Evolutionary conservation across 2,113 vertebrate species (phyloP).

Genomic region (Atrichornis clamosus): DNA sequence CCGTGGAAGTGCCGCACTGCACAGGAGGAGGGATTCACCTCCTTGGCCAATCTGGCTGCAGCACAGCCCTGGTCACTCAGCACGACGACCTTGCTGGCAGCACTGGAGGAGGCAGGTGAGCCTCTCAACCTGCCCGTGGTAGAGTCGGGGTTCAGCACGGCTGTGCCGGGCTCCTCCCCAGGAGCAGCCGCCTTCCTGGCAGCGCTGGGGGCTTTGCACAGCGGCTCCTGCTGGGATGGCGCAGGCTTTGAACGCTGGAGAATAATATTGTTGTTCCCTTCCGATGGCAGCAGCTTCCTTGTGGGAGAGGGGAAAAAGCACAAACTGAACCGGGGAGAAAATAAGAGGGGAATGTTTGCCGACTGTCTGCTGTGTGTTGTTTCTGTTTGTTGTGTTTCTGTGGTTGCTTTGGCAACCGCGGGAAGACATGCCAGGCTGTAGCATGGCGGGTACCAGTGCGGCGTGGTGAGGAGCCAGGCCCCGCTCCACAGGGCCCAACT

Average conservation of each 20-base stretch:
- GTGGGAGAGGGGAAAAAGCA: conserved; percentile 53
- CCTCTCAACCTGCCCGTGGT: rapidly evolving
- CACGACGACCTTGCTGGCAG: not conserved
- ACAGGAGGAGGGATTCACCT: not conserved
- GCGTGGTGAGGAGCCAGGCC: rapidly evolving
- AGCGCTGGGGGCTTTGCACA: rapidly evolving
- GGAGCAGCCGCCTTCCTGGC: not conserved
- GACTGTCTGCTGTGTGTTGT: conserved; percentile 45
- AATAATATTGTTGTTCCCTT: not conserved
- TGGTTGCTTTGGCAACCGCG: conserved; percentile 17
- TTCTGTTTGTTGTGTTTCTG: conserved; percentile 62
- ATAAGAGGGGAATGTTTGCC: conserved; percentile 60
- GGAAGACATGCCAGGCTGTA: conserved; percentile 8
- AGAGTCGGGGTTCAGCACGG: not conserved
- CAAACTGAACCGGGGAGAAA: conserved; percentile 22
- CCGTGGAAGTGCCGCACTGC: rapidly evolving
- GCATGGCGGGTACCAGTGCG: not conserved
- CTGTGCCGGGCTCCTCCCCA: not conserved
- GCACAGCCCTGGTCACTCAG: not conserved
- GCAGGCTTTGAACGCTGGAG: rapidly evolving
- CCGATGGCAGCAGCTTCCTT: conserved; percentile 24
- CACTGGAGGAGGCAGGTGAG: not conserved
- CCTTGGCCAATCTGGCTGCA: not conserved
- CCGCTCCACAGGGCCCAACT: rapidly evolving
- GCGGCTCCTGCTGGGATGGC: not conserved